Evolutionary conservation across 2,888 invertebrate species (phyloP).

Genomic region (Lycophotia porphyrea): DNA sequence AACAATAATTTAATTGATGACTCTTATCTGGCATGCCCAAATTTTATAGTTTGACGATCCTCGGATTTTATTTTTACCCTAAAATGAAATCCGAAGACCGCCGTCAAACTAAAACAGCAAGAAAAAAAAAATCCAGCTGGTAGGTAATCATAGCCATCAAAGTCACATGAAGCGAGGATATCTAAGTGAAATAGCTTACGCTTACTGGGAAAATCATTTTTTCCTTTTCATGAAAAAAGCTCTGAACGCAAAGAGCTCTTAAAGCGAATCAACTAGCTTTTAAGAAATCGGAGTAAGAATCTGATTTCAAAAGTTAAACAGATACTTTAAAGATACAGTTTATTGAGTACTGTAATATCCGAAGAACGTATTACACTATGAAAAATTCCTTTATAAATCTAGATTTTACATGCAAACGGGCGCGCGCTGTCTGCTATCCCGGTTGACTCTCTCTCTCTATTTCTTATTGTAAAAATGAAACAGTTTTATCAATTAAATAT

Average conservation of each 20-base stretch:
- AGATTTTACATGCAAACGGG: neutral
- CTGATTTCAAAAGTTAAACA: neutral
- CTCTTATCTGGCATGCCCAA: too few species aligned
- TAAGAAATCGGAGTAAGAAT: neutral
- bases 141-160: constrained; percentile 11
- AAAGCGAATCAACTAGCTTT: neutral
- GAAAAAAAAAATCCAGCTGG: constrained; percentile 5
- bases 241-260: neutral
- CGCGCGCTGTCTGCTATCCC: neutral
- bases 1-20: neutral
- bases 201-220: constrained; percentile 15
- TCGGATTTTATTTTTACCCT: neutral
- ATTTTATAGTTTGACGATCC: neutral
- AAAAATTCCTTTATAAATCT: neutral
- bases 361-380: neutral
- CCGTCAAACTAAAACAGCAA: neutral
- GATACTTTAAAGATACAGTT: neutral
- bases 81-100: neutral
- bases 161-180: constrained; percentile 2
- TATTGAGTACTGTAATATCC: neutral
- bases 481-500: neutral
- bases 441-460: neutral
- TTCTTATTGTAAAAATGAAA: neutral
- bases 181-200: constrained; percentile 10
- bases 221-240: constrained; percentile 12